A percentile compares a stretch with the other conserved stretches of the same genome.
Conservation (phyloP, 2,113 vertebrate genomes). For the Hypanus sabinus region DNA sequence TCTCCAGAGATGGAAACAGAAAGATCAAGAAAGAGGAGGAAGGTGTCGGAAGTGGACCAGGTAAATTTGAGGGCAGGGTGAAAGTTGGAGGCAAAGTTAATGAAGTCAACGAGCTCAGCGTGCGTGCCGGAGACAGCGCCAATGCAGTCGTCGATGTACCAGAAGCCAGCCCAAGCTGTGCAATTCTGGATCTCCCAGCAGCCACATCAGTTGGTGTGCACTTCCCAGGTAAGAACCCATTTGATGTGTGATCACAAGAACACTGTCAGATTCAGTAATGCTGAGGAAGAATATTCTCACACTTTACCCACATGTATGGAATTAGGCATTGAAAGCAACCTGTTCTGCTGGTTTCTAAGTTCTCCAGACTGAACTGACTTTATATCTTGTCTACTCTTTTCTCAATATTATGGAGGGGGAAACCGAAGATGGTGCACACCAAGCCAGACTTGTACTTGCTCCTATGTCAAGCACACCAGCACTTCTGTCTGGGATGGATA, state of each 20-base stretch:
- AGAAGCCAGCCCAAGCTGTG: neutral
- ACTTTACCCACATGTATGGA: neutral
- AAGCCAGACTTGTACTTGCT: neutral
- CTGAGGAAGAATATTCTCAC: neutral
- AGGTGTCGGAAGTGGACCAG: no score
- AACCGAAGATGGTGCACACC: neutral
- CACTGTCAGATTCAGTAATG: neutral
- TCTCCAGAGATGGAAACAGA: no score
- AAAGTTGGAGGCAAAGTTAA: no score
- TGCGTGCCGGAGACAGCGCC: no score
- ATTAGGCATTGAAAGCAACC: neutral
- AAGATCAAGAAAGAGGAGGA: no score
- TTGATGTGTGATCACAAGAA: neutral
- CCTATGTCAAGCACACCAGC: neutral
- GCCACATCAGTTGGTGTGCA: neutral
- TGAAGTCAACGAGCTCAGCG: no score
- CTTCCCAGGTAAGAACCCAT: neutral
- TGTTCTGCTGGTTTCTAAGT: neutral
- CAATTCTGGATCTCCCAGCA: neutral
- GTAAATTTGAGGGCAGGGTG: no score
- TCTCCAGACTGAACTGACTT: neutral
- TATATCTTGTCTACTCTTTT: neutral
- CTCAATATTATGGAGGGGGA: neutral
- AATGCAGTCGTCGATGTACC: no score
- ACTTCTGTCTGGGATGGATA: neutral